Conservation (phyloP, 2,888 invertebrate genomes). For the Ormyrus rosae region DNA sequence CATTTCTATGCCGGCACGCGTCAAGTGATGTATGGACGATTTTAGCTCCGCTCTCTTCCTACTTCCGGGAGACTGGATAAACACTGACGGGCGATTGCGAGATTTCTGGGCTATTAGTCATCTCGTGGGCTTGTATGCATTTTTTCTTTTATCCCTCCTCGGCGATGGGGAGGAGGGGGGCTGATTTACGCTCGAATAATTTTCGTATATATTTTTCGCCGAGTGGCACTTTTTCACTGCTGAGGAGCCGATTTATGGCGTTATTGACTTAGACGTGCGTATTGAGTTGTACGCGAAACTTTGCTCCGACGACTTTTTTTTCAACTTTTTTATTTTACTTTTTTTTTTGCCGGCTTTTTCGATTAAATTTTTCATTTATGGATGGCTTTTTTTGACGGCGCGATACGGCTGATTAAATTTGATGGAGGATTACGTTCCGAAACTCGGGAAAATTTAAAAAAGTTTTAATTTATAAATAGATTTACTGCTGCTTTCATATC, state of each 20-base stretch:
- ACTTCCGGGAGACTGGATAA: background rate
- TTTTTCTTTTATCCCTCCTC: constrained; percentile 18
- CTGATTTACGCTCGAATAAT: constrained; percentile 42
- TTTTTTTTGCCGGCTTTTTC: too few species aligned
- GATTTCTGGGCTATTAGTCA: constrained; percentile 50
- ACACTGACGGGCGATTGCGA: constrained; percentile 27
- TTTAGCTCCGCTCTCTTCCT: constrained; percentile 1
- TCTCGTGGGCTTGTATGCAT: constrained; percentile 22
- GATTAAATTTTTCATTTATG: too few species aligned
- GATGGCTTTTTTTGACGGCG: too few species aligned
- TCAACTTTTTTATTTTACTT: too few species aligned
- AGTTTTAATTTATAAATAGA: too few species aligned
- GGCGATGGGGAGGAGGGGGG: background rate
- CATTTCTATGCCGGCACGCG: background rate
- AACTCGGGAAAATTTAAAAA: too few species aligned
- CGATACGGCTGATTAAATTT: background rate
- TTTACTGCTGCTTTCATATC: too few species aligned
- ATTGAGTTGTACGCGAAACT: background rate
- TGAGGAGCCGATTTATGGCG: constrained; percentile 34
- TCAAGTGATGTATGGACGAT: constrained; percentile 41
- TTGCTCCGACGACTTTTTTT: background rate
- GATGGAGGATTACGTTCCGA: background rate
- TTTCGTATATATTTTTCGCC: constrained; percentile 44
- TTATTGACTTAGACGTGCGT: constrained; percentile 38
- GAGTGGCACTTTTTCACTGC: constrained; percentile 35